Base-by-base conservation (phyloP, 2,888 invertebrate species). In the Phymatocera aterrima region DNA sequence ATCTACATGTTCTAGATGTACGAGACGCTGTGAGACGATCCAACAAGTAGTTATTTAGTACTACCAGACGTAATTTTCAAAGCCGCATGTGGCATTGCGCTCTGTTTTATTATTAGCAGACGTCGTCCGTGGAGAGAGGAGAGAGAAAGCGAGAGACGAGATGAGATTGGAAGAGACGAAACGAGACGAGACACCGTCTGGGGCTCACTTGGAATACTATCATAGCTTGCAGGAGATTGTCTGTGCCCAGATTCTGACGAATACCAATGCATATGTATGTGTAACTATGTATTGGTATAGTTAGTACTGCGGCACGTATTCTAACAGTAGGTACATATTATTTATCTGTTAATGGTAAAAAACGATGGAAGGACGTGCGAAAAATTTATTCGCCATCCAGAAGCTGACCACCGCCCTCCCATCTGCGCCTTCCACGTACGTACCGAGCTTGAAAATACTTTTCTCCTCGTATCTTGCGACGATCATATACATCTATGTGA, bases 1-100 rank as follows among this genome's bases (percentile, higher is more conserved):
- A n/a, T n/a, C 43, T 34, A n/a, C n/a, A 37, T 34, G 3, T 31
- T 24, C 21, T 21, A 31, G 2, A 28, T 10, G 4, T 24, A 43
- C 24, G 43, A 24, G 15, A 68, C 43, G 43, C 28, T n/a, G n/a
- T n/a, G n/a, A n/a, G 68, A 40, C 60, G 75, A 75, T 75, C 75
- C 75, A 75, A 75, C 75, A 75, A 75, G 75, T 75, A 75, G 75
- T 60, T 72, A 51, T 48, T 68, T 46, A 28, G 68, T 68, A 28
- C 34, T 34, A 34, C 15, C 37, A 37, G 75, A 57, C 75, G 24
- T 60, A 21, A 57, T 40, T 60, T n/a, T 60, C 15, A 57, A 54
- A 57, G 75, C 75, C 57, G 60, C 60, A 75, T 75, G 75, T 75
- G 75, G 75, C 57, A 37, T 60, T 75, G 40, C 57, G 60, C 24